phyloP scores from a whole-genome alignment of 2,888 invertebrate species.

The Mylabris sibirica region DNA sequence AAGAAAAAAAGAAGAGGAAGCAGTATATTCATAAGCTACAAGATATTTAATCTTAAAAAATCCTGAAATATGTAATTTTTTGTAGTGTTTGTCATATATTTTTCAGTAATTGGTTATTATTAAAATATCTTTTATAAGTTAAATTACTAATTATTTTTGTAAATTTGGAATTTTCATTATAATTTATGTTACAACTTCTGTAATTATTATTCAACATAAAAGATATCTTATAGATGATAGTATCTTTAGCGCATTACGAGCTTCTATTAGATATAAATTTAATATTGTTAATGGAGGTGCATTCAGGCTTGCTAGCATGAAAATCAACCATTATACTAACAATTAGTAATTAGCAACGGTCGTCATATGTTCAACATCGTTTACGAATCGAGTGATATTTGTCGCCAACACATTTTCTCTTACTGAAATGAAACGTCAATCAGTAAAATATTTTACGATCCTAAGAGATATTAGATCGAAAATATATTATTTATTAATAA shows the following conservation, averaged over 20 bases:
- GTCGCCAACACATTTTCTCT: conserved; percentile 15
- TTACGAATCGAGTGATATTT: conserved; percentile 28
- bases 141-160: neutral
- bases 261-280: conserved; percentile 29
- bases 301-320: conserved; percentile 19
- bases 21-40: conserved; percentile 32
- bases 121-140: neutral
- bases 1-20: conserved; percentile 22
- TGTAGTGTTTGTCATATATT: neutral
- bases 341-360: conserved; percentile 25
- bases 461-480: neutral
- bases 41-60: conserved; percentile 10
- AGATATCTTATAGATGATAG: conserved; percentile 7
- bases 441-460: neutral
- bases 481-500: neutral
- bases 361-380: conserved; percentile 24
- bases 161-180: neutral
- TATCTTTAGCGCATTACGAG: conserved; percentile 11
- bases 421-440: neutral
- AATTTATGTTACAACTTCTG: conserved; percentile 1
- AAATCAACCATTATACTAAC: conserved; percentile 21
- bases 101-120: neutral
- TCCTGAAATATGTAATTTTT: neutral
- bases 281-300: conserved; percentile 27
- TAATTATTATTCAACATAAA: conserved; percentile 11